A percentile compares a stretch with the other conserved stretches of the same genome.
phyloP scores from a whole-genome alignment of 2,797 vertebrate genomes.

The Oryzias dopingdopingensis region DNA sequence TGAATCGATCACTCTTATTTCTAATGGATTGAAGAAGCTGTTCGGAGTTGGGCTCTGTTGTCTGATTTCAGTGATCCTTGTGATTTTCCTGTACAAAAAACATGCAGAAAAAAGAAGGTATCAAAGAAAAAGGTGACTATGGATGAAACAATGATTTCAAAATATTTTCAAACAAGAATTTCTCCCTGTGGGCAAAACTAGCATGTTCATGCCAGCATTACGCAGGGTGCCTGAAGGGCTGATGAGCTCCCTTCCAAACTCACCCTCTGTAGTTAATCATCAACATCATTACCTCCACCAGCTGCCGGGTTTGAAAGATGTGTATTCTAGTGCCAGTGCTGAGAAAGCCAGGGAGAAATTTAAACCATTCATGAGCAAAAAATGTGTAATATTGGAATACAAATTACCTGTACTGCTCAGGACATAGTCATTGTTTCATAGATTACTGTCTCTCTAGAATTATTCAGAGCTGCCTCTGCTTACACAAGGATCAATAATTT shows the following conservation, averaged over 20 bases:
- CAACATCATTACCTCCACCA: slow-evolving; percentile 9
- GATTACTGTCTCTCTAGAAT: slow-evolving; percentile 57
- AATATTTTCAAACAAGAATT: slow-evolving; percentile 11
- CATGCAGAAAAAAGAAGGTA: slow-evolving; percentile 32
- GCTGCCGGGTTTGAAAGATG: slow-evolving; percentile 3
- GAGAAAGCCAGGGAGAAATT: slow-evolving; percentile 29
- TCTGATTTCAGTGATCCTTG: slow-evolving; percentile 16
- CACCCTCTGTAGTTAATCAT: neutral
- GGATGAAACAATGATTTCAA: slow-evolving; percentile 36
- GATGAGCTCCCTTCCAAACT: slow-evolving; percentile 2
- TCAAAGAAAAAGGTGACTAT: slow-evolving; percentile 28
- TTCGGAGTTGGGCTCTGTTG: neutral
- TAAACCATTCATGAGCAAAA: slow-evolving; percentile 34
- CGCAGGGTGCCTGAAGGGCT: neutral
- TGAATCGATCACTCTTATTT: no score
- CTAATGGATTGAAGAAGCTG: neutral
- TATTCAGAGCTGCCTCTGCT: slow-evolving; percentile 58
- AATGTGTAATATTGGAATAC: slow-evolving; percentile 51
- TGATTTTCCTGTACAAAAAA: slow-evolving; percentile 22
- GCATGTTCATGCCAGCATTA: neutral
- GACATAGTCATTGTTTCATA: slow-evolving; percentile 53
- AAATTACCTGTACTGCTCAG: slow-evolving; percentile 57
- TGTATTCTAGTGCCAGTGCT: slow-evolving; percentile 9
- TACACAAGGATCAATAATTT: slow-evolving; percentile 57
- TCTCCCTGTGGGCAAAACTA: slow-evolving; percentile 4